A percentile compares a stretch with the other conserved stretches of the same genome.
These are phyloP conservation scores for Nymphalis c-album DNA, from an alignment of 2,888 invertebrate genomes.

Conservation along the genomic window DNA sequence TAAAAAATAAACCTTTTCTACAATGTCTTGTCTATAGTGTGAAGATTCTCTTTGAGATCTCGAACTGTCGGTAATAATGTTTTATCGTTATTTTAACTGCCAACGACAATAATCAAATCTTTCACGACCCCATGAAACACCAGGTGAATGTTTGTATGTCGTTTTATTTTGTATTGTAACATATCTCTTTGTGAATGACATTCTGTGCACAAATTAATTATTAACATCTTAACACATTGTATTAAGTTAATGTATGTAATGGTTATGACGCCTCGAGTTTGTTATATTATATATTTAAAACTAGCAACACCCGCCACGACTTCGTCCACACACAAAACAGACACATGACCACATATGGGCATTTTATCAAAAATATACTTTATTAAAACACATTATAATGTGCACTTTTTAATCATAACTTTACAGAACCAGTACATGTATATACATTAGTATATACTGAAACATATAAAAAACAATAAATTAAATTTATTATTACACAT, in stretches of 20 bases:
- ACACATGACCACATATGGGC: too few species aligned
- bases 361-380: too few species aligned
- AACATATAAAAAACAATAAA: too few species aligned
- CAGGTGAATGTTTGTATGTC: conserved; percentile 9
- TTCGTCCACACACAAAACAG: too few species aligned
- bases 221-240: conserved; percentile 26
- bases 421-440: too few species aligned
- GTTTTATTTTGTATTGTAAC: background rate
- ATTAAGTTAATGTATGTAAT: background rate
- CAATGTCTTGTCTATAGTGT: background rate
- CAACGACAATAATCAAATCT: conserved; percentile 39
- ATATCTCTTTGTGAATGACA: conserved; percentile 6
- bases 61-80: conserved; percentile 50
- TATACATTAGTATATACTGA: too few species aligned
- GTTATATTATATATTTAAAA: background rate
- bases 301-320: background rate
- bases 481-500: too few species aligned
- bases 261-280: background rate
- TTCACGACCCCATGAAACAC: conserved; percentile 15
- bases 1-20: background rate
- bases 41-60: conserved; percentile 31
- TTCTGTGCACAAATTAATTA: conserved; percentile 32
- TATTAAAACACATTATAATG: too few species aligned
- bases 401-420: too few species aligned
- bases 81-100: conserved; percentile 47